phyloP scores from a whole-genome alignment of 2,888 invertebrate genomes.

The Acleris literana region DNA sequence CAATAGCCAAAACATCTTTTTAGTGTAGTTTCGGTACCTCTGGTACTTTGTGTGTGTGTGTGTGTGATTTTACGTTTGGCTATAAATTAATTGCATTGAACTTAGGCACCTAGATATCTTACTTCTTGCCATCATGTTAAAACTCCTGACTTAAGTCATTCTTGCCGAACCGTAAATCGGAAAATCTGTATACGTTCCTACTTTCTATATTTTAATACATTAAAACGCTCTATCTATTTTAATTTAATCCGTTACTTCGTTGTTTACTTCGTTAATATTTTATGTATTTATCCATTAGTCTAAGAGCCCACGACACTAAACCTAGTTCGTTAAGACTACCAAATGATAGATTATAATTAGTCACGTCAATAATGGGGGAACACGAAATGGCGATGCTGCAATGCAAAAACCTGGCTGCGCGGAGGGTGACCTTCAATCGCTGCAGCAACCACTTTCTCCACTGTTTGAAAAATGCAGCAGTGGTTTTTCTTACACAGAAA shows the following conservation, averaged over 20 bases:
- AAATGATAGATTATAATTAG: too few relatives aligned
- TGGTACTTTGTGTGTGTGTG: constrained; percentile 38
- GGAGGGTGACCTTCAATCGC: too few relatives aligned
- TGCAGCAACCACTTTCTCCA: too few relatives aligned
- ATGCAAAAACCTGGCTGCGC: too few relatives aligned
- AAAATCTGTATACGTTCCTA: background rate
- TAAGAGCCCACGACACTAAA: too few relatives aligned
- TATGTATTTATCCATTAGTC: constrained; percentile 6
- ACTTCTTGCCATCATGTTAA: constrained; percentile 7
- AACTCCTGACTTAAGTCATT: constrained; percentile 17
- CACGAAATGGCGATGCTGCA: too few relatives aligned
- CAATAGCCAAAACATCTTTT: constrained; percentile 53
- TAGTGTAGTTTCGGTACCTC: constrained; percentile 27
- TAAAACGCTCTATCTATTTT: constrained; percentile 1
- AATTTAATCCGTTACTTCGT: constrained; percentile 14
- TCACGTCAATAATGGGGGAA: too few relatives aligned
- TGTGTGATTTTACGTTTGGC: constrained; percentile 27
- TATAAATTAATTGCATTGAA: constrained; percentile 33
- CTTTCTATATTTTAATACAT: background rate
- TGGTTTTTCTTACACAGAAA: too few relatives aligned
- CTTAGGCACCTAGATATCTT: constrained; percentile 29
- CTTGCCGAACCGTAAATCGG: background rate
- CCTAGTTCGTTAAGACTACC: too few relatives aligned
- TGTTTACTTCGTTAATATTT: constrained; percentile 28
- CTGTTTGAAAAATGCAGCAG: too few relatives aligned